Evolutionary conservation across 2,113 vertebrate species (phyloP), one percentile per base, ranked within the genome.

Genomic region (Rhinichthys klamathensis): DNA sequence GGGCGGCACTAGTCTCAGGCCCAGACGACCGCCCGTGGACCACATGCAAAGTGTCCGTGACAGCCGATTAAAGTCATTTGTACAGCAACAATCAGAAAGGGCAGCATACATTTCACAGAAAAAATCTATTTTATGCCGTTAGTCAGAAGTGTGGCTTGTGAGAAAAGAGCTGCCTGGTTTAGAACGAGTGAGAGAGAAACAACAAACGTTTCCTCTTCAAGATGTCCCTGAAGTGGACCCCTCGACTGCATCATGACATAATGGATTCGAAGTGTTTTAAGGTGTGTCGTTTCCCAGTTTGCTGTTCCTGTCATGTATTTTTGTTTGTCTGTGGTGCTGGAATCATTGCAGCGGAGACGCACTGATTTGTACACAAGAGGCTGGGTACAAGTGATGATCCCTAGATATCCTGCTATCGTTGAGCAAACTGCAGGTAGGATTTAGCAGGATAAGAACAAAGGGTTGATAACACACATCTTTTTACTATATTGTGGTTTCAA

Each of bases 341-440:
- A 83, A 11, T 56, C 67, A 83, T 32, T 81, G 79, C 61, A 67
- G 79, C 25, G 25, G 38, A 49, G 60, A 67, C 25, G 0, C 60
- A 65, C 60, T 81, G 79, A 67, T 81, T 81, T 27, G 25, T 54
- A 67, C 58, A 84, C 12, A 16, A 18, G 35, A 76, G 73, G 25
- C 27, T 54, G n/a, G 18, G 9, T 27, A 49, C 61, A 21, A 81
- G 79, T 23, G 79, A 30, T 67, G 58, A 80, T 82, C 63, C 61
- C 80, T 58, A 7, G 30, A 58, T 54, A 83, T 69, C 27, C 15
- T 67, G 79, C 41, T 44, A 35, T 49, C 6, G 25, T 69, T 35
- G 25, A 69, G 77, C 35, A n/a, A 80, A 32, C 44, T 30, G 16
- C 21, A 67, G 60, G n/a, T 23, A 16, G 63, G 44, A 51, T 81